phyloP scores from a whole-genome alignment of 2,888 invertebrate species.

The Calliopum simillimum region DNA sequence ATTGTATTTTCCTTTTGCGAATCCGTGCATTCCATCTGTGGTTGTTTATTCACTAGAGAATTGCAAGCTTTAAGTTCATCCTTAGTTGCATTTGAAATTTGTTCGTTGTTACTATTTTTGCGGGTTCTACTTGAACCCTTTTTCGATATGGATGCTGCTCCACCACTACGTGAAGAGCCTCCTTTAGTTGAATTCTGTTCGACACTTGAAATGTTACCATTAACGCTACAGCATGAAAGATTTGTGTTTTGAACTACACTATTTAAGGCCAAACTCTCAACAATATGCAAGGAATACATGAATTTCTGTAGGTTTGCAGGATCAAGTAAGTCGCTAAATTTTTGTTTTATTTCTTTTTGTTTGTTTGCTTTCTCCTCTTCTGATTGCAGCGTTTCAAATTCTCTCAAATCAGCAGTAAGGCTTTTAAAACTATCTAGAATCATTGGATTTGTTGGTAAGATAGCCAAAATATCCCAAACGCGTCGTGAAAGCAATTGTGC shows the following conservation, averaged over 20 bases:
- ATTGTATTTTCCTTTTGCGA: slow-evolving; percentile 45
- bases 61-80: slow-evolving; percentile 6
- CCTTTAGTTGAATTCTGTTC: slow-evolving; percentile 47
- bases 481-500: slow-evolving; percentile 90
- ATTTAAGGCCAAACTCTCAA: slow-evolving; percentile 75
- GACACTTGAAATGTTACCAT: slow-evolving; percentile 49
- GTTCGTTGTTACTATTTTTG: slow-evolving; percentile 49
- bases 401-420: slow-evolving; percentile 67
- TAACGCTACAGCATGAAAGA: slow-evolving; percentile 45
- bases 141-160: slow-evolving; percentile 39
- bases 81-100: slow-evolving; percentile 14
- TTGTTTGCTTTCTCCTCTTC: slow-evolving; percentile 59
- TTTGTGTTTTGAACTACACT: slow-evolving; percentile 51
- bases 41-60: slow-evolving; percentile 2
- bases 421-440: slow-evolving; percentile 83
- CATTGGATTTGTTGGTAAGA: slow-evolving; percentile 90
- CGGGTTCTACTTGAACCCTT: slow-evolving; percentile 49
- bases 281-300: slow-evolving; percentile 94
- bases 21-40: slow-evolving; percentile 33
- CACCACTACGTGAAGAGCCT: slow-evolving; percentile 18
- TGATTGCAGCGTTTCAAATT: slow-evolving; percentile 51
- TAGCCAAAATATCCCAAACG: slow-evolving; percentile 94
- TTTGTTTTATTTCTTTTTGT: slow-evolving; percentile 63
- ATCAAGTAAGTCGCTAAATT: slow-evolving; percentile 81
- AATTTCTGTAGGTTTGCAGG: slow-evolving; percentile 92